These are phyloP conservation scores for Phlogophora meticulosa DNA, from an alignment of 2,888 invertebrate species.

Conservation along the genomic window DNA sequence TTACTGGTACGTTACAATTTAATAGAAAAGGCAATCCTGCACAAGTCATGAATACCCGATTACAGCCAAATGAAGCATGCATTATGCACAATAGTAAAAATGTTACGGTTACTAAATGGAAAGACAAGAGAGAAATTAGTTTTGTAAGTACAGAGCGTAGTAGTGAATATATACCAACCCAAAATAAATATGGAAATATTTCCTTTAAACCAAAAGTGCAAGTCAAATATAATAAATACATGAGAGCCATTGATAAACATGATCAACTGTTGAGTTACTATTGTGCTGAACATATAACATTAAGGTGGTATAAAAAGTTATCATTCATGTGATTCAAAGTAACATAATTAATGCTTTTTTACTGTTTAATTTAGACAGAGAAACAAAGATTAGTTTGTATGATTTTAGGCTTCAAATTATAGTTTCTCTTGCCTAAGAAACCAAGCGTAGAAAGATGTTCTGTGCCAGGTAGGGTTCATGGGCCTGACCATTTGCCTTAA, in stretches of 20 bases:
- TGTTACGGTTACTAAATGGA: slow-evolving; percentile 23
- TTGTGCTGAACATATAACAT: slow-evolving; percentile 30
- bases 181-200: slow-evolving; percentile 31
- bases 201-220: slow-evolving; percentile 24
- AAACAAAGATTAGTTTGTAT: slow-evolving; percentile 43
- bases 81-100: slow-evolving; percentile 40
- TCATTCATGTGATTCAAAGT: slow-evolving; percentile 40
- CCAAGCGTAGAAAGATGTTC: slow-evolving; percentile 30
- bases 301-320: slow-evolving; percentile 34
- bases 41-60: slow-evolving; percentile 26
- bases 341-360: slow-evolving; percentile 34
- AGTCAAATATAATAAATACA: slow-evolving; percentile 23
- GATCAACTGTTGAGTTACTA: slow-evolving; percentile 35
- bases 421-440: slow-evolving; percentile 44
- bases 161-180: slow-evolving; percentile 14
- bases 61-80: slow-evolving; percentile 33
- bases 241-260: slow-evolving; percentile 28
- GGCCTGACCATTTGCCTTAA: slow-evolving; percentile 42
- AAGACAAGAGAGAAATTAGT: slow-evolving; percentile 24
- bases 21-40: slow-evolving; percentile 45
- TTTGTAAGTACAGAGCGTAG: slow-evolving; percentile 21
- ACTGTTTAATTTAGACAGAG: slow-evolving; percentile 29
- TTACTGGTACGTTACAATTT: slow-evolving; percentile 42
- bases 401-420: slow-evolving; percentile 39
- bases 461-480: slow-evolving; percentile 41